Conservation (phyloP, 2,888 invertebrate species). For the Eristalis intricaria region DNA sequence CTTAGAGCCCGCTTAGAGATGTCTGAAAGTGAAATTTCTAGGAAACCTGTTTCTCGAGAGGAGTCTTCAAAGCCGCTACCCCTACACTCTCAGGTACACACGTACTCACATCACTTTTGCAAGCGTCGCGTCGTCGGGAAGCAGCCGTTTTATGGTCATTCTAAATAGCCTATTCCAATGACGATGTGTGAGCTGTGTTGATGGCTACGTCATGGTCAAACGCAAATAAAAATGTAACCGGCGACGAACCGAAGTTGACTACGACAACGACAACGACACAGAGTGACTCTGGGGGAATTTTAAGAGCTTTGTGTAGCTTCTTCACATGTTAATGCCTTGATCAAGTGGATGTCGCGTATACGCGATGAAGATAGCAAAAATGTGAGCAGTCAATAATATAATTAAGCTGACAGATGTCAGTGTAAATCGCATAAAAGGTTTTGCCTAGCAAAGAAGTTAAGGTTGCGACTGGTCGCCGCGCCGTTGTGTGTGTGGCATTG, state of each 20-base stretch:
- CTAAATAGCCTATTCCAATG: slow-evolving; percentile 45
- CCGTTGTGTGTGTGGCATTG: not conserved
- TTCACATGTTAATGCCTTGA: slow-evolving; percentile 47
- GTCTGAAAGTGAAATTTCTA: slow-evolving; percentile 32
- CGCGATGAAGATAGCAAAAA: slow-evolving; percentile 25
- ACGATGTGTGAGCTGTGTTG: slow-evolving; percentile 40
- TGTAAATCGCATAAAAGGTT: slow-evolving; percentile 15
- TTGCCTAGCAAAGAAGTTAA: not conserved
- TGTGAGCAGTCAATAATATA: not conserved
- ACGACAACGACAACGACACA: not conserved
- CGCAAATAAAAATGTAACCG: slow-evolving; percentile 39
- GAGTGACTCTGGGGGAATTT: slow-evolving; percentile 32
- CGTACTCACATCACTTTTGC: not conserved
- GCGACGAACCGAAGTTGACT: slow-evolving; percentile 13
- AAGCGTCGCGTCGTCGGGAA: not conserved
- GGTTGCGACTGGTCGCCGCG: not conserved
- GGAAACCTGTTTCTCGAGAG: slow-evolving; percentile 1
- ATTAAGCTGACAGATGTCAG: slow-evolving; percentile 38
- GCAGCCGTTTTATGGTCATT: slow-evolving; percentile 40
- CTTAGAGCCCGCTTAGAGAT: not conserved
- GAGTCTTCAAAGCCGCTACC: not conserved
- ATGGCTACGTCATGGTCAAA: slow-evolving; percentile 54
- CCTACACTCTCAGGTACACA: not conserved
- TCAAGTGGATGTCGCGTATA: slow-evolving; percentile 10
- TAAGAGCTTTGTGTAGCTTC: slow-evolving; percentile 44